Conservation (phyloP, 2,888 invertebrate species). For the Apotomis betuletana region DNA sequence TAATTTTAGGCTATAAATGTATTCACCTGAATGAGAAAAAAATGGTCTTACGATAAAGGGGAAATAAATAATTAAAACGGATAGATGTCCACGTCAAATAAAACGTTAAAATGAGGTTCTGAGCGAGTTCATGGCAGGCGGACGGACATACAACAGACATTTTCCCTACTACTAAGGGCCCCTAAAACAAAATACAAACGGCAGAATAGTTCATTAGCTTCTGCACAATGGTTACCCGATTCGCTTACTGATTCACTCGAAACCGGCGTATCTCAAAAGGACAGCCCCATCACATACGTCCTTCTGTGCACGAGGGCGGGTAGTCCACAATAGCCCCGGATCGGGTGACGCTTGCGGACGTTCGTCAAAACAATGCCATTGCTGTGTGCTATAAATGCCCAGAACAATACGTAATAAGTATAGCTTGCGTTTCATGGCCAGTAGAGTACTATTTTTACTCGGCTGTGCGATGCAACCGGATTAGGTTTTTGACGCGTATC, state of each 20-base stretch:
- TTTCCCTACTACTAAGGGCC: background rate
- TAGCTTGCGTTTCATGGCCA: background rate
- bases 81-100: too few relatives aligned
- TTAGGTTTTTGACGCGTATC: too few relatives aligned
- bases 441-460: too few relatives aligned
- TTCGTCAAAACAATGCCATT: constrained; percentile 13
- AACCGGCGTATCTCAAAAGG: background rate
- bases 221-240: constrained; percentile 17
- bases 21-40: too few relatives aligned
- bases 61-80: too few relatives aligned
- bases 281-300: background rate
- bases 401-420: constrained; percentile 2
- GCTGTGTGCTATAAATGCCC: background rate
- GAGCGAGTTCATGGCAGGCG: too few relatives aligned
- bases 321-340: constrained; percentile 2
- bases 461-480: too few relatives aligned
- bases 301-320: background rate
- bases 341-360: constrained; percentile 9
- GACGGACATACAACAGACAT: too few relatives aligned
- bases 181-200: background rate
- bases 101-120: too few relatives aligned
- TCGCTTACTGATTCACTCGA: background rate
- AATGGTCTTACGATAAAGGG: too few relatives aligned
- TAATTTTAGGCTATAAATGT: too few relatives aligned
- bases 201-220: constrained; percentile 8